Evolutionary conservation across 2,797 vertebrate species (phyloP).

Genomic region (Mergus octosetaceus): DNA sequence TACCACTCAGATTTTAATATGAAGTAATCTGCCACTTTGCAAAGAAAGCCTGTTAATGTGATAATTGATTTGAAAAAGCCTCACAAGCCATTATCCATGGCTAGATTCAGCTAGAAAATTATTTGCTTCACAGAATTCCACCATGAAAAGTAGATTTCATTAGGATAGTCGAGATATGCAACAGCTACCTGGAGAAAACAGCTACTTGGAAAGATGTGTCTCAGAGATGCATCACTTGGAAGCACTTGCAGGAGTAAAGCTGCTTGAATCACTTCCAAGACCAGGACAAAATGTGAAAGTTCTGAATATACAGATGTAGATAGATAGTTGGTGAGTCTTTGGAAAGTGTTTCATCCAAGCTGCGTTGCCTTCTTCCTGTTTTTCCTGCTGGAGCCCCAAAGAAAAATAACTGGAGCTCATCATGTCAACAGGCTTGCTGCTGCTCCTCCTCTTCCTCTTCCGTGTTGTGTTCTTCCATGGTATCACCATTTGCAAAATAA

Average conservation of each 20-base stretch:
- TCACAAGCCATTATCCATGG: background rate
- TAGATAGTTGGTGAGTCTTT: background rate
- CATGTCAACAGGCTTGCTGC: background rate
- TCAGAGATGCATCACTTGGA: background rate
- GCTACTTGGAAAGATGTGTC: background rate
- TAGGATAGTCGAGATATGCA: background rate
- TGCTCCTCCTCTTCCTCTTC: conserved; percentile 69
- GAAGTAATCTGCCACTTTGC: background rate
- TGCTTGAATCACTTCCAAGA: background rate
- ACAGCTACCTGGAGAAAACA: background rate
- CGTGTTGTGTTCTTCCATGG: conserved; percentile 74
- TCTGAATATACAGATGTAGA: too few species aligned
- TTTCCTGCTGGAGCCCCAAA: background rate
- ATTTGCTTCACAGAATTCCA: background rate
- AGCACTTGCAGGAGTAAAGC: background rate
- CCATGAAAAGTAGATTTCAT: background rate
- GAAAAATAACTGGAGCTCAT: conserved; percentile 27
- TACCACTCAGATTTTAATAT: background rate
- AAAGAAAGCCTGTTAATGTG: background rate
- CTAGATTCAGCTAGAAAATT: background rate
- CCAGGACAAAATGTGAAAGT: background rate
- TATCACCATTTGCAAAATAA: conserved; percentile 83
- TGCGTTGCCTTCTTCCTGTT: background rate
- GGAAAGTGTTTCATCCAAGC: background rate
- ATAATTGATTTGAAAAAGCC: background rate